Percentiles rank a stretch among this genome's conserved stretches.
phyloP scores from a whole-genome alignment of 1,140 invertebrate species.

The Chionoecetes opilio region DNA sequence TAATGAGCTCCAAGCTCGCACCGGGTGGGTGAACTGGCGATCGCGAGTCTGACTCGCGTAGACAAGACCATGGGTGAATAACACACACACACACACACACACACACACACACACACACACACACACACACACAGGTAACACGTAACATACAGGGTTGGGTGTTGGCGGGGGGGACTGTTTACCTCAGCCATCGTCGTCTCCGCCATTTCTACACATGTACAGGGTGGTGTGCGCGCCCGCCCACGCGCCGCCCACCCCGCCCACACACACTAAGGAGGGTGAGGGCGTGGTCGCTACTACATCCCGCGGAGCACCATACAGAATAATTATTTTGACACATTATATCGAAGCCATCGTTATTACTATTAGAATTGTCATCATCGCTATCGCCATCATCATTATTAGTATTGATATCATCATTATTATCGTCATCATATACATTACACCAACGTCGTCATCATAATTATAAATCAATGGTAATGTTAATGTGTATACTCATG shows the following conservation, averaged over 20 bases:
- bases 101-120: conserved; percentile 9
- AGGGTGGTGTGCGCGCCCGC: not conserved
- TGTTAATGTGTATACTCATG: too few relatives aligned
- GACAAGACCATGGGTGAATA: too few relatives aligned
- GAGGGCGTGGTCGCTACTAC: not conserved
- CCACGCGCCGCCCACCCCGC: not conserved
- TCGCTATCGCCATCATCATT: not conserved
- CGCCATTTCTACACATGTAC: not conserved
- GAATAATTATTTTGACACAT: not conserved
- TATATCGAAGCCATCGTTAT: not conserved
- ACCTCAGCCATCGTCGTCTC: not conserved
- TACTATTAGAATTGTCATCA: not conserved
- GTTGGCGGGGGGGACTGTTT: not conserved
- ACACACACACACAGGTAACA: not conserved
- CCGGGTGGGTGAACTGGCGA: too few relatives aligned
- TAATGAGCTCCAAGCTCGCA: too few relatives aligned
- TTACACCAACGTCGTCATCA: too few relatives aligned
- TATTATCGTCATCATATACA: too few relatives aligned
- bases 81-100: too few relatives aligned
- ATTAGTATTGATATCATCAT: not conserved
- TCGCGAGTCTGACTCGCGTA: too few relatives aligned
- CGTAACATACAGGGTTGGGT: not conserved
- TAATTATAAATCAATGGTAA: too few relatives aligned
- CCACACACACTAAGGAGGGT: not conserved
- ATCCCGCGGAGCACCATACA: not conserved